These are phyloP conservation scores for Lithophane ornitopus DNA, from an alignment of 2,888 invertebrate species.

Conservation along the genomic window DNA sequence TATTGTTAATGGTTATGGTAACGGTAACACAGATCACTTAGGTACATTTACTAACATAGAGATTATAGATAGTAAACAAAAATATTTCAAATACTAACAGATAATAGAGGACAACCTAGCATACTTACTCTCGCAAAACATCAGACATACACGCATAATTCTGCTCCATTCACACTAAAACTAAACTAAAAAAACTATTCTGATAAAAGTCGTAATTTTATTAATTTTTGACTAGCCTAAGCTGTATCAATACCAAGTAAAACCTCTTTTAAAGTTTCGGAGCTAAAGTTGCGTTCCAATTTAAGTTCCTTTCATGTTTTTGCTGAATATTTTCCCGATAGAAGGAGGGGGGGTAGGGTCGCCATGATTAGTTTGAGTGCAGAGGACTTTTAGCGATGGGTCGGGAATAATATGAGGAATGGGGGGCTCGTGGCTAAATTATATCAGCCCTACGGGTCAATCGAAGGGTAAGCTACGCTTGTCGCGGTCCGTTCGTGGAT, in stretches of 20 bases:
- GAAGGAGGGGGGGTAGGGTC: conserved; percentile 60
- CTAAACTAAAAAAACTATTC: neutral
- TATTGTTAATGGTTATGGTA: too few species aligned
- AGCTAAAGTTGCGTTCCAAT: conserved; percentile 73
- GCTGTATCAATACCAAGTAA: conserved; percentile 52
- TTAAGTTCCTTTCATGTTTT: conserved; percentile 75
- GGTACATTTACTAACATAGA: too few species aligned
- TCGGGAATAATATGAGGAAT: neutral
- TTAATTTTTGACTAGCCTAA: conserved; percentile 47
- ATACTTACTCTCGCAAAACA: too few species aligned
- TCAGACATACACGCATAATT: too few species aligned
- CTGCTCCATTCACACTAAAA: too few species aligned
- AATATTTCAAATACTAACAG: too few species aligned
- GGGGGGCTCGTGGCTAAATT: neutral
- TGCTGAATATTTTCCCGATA: conserved; percentile 74
- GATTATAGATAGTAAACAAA: too few species aligned
- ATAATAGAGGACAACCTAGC: neutral
- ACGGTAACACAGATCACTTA: too few species aligned
- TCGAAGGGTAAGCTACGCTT: neutral
- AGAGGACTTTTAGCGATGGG: conserved; percentile 6
- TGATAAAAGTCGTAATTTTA: conserved; percentile 41
- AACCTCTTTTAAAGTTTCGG: conserved; percentile 57
- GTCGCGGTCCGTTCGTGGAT: neutral
- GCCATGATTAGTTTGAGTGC: conserved; percentile 62
- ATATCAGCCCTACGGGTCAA: neutral